These are phyloP conservation scores for Dolomedes plantarius DNA, from an alignment of 2,888 invertebrate species.

Conservation along the genomic window DNA sequence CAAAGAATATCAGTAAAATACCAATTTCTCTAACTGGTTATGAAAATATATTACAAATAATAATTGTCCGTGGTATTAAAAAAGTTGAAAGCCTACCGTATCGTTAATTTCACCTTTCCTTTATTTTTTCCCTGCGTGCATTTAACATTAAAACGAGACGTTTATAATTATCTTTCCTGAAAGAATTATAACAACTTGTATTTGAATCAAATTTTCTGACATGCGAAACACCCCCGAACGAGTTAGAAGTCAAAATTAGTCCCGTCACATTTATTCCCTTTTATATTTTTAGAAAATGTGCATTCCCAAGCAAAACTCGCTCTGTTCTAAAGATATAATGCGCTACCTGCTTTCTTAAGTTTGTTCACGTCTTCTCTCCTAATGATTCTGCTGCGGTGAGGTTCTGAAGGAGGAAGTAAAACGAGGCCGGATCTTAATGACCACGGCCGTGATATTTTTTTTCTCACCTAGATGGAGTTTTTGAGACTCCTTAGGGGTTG, in stretches of 20 bases:
- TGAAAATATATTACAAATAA: no score
- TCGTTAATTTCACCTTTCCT: no score
- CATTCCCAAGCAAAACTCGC: background rate
- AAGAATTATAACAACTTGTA: no score
- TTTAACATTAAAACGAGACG: no score
- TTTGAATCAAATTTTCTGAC: no score
- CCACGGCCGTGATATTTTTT: background rate
- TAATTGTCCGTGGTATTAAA: no score
- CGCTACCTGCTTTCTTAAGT: background rate
- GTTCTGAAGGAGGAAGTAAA: background rate
- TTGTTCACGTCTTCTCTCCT: background rate
- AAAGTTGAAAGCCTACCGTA: no score
- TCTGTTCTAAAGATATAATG: background rate
- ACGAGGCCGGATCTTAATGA: background rate
- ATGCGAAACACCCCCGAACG: background rate
- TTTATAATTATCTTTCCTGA: no score
- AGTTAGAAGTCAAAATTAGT: background rate
- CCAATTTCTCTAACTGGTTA: no score
- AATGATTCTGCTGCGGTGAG: background rate
- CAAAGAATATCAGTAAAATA: no score
- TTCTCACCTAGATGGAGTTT: background rate
- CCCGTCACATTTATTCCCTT: background rate
- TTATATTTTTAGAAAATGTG: background rate
- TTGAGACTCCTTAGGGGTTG: background rate
- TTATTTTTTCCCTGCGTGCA: no score